Evolutionary conservation across 2,113 vertebrate genomes (phyloP).

Genomic region (Balaeniceps rex): DNA sequence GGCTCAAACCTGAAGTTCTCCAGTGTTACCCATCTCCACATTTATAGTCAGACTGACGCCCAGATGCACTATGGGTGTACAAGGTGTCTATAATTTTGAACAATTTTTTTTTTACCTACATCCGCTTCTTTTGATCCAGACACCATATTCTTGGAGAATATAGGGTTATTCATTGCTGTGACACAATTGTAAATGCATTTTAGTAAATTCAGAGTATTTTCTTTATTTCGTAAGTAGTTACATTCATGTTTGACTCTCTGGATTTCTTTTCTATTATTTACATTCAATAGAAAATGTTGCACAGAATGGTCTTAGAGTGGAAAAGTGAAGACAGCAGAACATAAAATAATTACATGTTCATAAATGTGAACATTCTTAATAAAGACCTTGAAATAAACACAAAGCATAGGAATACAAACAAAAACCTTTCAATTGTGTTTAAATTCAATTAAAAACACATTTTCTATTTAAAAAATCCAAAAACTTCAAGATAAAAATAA

Average conservation of each 20-base stretch:
- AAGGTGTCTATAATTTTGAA: not conserved
- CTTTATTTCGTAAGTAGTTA: not conserved
- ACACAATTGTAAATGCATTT: not conserved
- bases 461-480: not conserved
- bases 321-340: not conserved
- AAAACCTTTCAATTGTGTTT: not conserved
- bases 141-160: not conserved
- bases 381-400: not conserved
- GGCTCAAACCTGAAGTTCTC: conserved; percentile 15
- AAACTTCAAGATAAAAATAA: not conserved
- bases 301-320: not conserved
- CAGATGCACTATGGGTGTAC: not conserved
- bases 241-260: not conserved
- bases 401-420: not conserved
- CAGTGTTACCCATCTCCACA: not conserved
- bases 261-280: not conserved
- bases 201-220: not conserved
- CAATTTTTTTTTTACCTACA: not conserved
- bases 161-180: not conserved
- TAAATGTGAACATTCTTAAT: not conserved
- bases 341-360: not conserved
- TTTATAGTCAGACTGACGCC: not conserved
- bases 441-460: not conserved
- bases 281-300: not conserved
- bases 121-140: not conserved